Percentiles rank a stretch among this genome's conserved stretches.
Conservation (phyloP, 2,797 vertebrate species). For the Danio albolineatus region DNA sequence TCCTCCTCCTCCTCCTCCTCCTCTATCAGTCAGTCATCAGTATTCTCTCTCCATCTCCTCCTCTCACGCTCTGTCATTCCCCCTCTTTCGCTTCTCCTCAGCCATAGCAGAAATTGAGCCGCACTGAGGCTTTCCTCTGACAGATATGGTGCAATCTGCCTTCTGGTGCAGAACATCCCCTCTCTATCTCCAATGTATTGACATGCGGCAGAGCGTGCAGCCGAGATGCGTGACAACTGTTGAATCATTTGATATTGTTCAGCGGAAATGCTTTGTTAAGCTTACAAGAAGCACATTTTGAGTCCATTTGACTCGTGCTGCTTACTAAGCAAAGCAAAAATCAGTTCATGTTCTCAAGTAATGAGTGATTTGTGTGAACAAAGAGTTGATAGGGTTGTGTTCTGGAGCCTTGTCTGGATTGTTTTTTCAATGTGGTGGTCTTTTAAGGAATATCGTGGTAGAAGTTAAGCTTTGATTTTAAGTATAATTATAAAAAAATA, state of each 20-base stretch:
- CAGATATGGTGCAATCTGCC: slow-evolving; percentile 40
- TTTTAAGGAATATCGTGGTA: slow-evolving; percentile 6
- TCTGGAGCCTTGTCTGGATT: not conserved
- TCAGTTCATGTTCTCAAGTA: not conserved
- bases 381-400: not conserved
- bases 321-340: not conserved
- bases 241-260: not conserved
- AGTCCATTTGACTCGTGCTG: not conserved
- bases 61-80: slow-evolving; percentile 45
- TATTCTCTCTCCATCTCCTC: slow-evolving; percentile 72
- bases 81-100: slow-evolving; percentile 42
- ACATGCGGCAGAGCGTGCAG: not conserved
- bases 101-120: slow-evolving; percentile 66
- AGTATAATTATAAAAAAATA: too few relatives aligned
- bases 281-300: not conserved
- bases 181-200: slow-evolving; percentile 35
- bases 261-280: slow-evolving; percentile 12
- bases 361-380: not conserved
- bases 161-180: slow-evolving; percentile 31
- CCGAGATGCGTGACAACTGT: slow-evolving; percentile 18
- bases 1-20: slow-evolving; percentile 53
- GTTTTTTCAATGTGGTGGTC: not conserved
- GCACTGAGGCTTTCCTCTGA: slow-evolving; percentile 53
- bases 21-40: slow-evolving; percentile 69
- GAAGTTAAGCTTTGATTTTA: not conserved